Base-by-base conservation (phyloP, 2,797 vertebrate genomes). In the Poecilia gillii region DNA sequence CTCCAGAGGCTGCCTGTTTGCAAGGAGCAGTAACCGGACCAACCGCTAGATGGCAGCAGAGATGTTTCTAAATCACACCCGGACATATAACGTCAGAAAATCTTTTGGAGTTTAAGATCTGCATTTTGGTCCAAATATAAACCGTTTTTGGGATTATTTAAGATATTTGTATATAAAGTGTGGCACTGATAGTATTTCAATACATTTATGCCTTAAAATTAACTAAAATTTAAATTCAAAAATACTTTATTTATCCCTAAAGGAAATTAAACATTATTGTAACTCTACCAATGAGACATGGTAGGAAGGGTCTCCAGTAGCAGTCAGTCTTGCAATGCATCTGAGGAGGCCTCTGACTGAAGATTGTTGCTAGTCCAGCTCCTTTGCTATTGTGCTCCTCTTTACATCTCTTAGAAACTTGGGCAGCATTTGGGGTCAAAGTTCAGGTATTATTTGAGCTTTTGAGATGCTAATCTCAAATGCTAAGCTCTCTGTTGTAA, bases 21-120 rank as follows among this genome's bases (percentile, higher is more conserved):
- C 62, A 39, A 36, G 4, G 3, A 23, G 72, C 51, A 74, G 36
- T 28, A 31, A 16, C 36, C 25, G 20, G 0, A 7, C 1, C 2
- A 16, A 25, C 72, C 78, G 11, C 79, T 72, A 79, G 86, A n/a
- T 51, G 83, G 76, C 77, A 70, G 76, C n/a, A 55, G 14, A 43
- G 49, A n/a, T 14, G 2, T 23, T 14, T 46, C 43, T 71, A 28
- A n/a, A 71, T 59, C n/a, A 12, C n/a, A 13, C 55, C 3, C 28
- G 55, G 9, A n/a, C 18, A 20, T 20, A 2, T 20, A 2, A 20
- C 2, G 14, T 46, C 13, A 46, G 6, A 45, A 13, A 45, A 45
- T 45, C 11, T 45, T 45, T 11, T 43, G 9, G 43, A 43, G 47
- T 66, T 9, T 9, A 39, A 36, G 16, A 9, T 39, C 33, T 64